These are phyloP conservation scores for Sinodicranocentrus sp. DNA, from an alignment of 2,888 invertebrate species.

Conservation along the genomic window DNA sequence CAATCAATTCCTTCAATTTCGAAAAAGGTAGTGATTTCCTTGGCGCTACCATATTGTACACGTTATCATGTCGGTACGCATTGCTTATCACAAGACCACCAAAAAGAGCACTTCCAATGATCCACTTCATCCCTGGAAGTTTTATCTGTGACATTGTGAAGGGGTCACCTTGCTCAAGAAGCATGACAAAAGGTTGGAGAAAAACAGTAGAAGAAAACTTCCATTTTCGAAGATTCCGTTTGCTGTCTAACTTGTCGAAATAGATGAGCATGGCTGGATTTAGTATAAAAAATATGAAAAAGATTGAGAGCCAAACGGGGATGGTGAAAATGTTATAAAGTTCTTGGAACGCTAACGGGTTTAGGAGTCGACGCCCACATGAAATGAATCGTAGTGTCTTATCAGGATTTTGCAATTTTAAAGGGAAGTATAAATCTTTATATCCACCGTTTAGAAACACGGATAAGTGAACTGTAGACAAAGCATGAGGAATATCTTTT, in stretches of 20 bases:
- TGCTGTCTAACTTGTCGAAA: background rate
- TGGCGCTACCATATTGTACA: constrained; percentile 1
- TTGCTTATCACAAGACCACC: constrained; percentile 7
- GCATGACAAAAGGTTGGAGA: background rate
- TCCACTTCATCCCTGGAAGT: background rate
- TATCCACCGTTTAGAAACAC: no score
- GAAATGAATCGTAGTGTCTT: background rate
- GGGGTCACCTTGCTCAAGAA: constrained; percentile 2
- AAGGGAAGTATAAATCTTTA: background rate
- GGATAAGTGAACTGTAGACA: no score
- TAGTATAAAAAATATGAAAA: background rate
- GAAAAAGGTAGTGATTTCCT: constrained; percentile 79
- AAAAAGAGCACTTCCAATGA: background rate
- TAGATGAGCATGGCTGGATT: background rate
- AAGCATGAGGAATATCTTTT: no score
- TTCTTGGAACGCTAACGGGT: background rate
- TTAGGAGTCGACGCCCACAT: background rate
- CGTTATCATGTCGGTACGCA: constrained; percentile 9
- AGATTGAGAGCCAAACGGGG: background rate
- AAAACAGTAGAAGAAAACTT: background rate
- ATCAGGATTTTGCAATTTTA: background rate
- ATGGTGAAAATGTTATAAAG: background rate
- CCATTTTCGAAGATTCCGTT: background rate
- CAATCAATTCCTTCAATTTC: background rate
- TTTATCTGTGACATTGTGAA: constrained; percentile 10